Evolutionary conservation across 1,140 invertebrate genomes (phyloP).

Genomic region (Leptinotarsa texana): DNA sequence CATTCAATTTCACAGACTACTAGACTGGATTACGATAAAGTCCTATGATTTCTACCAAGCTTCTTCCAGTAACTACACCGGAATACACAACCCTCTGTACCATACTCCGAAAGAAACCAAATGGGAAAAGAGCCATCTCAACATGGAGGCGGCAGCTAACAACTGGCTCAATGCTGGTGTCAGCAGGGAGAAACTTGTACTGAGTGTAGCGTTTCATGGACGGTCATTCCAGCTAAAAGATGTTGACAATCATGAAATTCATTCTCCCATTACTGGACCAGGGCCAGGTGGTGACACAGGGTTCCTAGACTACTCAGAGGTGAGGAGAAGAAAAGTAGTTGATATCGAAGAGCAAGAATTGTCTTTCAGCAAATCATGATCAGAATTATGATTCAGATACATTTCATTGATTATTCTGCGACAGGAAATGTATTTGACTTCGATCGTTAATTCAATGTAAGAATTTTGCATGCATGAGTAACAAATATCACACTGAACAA

Average conservation of each 20-base stretch:
- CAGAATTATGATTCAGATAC: too few species aligned
- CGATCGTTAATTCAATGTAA: too few species aligned
- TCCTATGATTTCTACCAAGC: slow-evolving; percentile 3
- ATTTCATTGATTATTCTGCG: too few species aligned
- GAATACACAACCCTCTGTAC: slow-evolving; percentile 9
- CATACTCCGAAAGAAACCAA: slow-evolving; percentile 9
- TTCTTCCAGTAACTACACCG: slow-evolving; percentile 1
- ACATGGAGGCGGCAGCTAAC: slow-evolving; percentile 31
- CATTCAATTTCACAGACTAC: slow-evolving; percentile 43
- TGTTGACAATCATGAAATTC: slow-evolving; percentile 57
- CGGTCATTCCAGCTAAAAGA: slow-evolving; percentile 63
- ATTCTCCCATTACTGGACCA: slow-evolving; percentile 59
- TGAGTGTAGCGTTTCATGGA: slow-evolving; percentile 69
- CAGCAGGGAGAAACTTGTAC: slow-evolving; percentile 62
- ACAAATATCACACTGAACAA: too few species aligned
- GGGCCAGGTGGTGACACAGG: slow-evolving; percentile 44
- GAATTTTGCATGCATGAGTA: too few species aligned
- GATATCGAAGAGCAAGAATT: too few species aligned
- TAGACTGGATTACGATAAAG: slow-evolving; percentile 58
- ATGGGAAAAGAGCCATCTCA: slow-evolving; percentile 18
- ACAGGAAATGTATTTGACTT: too few species aligned
- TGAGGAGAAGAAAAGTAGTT: not conserved
- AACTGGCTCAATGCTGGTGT: slow-evolving; percentile 52
- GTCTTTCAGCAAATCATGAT: too few species aligned
- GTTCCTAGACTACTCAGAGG: slow-evolving; percentile 11